These are phyloP conservation scores for Drosophila pseudotakahashii DNA, from an alignment of 2,888 invertebrate species.

Conservation along the genomic window DNA sequence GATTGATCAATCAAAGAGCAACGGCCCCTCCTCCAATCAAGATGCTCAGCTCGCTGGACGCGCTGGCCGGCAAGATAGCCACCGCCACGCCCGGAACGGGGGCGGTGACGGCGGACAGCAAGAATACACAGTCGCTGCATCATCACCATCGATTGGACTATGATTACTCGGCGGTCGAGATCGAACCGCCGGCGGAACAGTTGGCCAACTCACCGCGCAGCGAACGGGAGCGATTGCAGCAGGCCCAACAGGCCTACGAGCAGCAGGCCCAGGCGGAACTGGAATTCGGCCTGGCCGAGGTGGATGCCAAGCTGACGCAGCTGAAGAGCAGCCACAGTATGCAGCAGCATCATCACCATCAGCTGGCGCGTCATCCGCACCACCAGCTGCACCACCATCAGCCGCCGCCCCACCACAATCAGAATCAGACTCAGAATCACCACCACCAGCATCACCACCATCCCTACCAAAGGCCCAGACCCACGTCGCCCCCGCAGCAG, in stretches of 20 bases:
- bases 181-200: slow-evolving; percentile 68
- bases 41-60: slow-evolving; percentile 94
- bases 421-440: slow-evolving; percentile 8
- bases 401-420: slow-evolving; percentile 13
- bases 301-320: slow-evolving; percentile 65
- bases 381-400: slow-evolving; percentile 37
- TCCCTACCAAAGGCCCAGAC: slow-evolving; percentile 69
- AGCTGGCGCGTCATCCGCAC: slow-evolving; percentile 46
- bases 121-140: slow-evolving; percentile 62
- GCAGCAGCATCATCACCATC: slow-evolving; percentile 65
- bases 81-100: slow-evolving; percentile 87
- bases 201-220: slow-evolving; percentile 71
- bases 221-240: slow-evolving; percentile 62
- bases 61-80: slow-evolving; percentile 95
- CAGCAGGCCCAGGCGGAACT: slow-evolving; percentile 71
- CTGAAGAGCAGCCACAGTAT: slow-evolving; percentile 72
- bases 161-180: slow-evolving; percentile 72
- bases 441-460: slow-evolving; percentile 59
- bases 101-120: slow-evolving; percentile 74
- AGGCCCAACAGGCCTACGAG: slow-evolving; percentile 72
- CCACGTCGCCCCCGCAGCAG: slow-evolving; percentile 48
- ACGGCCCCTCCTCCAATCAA: background rate
- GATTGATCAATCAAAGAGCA: background rate
- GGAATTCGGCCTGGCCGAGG: slow-evolving; percentile 75
- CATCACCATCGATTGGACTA: slow-evolving; percentile 71